These are phyloP conservation scores for Loris lydekkerianus DNA, from an alignment of 2,797 vertebrate genomes.

Conservation along the genomic window DNA sequence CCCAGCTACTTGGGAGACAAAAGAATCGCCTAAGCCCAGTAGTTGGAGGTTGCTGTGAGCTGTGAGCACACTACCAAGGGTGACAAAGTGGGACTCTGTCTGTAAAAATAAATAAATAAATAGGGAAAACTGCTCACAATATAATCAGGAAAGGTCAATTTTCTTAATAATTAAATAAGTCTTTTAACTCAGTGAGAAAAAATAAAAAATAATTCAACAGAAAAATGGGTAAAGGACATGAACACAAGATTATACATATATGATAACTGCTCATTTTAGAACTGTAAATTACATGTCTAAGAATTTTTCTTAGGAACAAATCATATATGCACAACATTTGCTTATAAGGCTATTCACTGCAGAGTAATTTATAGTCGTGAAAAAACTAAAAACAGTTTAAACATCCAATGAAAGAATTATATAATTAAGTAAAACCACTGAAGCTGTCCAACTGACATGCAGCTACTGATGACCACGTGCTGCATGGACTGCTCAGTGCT, in stretches of 20 bases:
- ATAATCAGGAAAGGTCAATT: conserved; percentile 25
- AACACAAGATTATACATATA: not conserved
- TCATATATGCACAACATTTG: not conserved
- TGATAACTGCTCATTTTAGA: conserved; percentile 13
- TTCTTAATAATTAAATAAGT: conserved; percentile 5
- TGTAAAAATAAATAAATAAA: too few species aligned
- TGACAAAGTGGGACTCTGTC: too few species aligned
- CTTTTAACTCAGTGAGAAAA: conserved; percentile 20
- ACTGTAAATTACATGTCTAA: conserved; percentile 23
- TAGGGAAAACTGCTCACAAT: not conserved
- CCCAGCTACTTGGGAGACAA: too few species aligned
- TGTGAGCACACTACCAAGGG: too few species aligned
- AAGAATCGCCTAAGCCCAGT: too few species aligned
- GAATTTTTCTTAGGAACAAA: conserved; percentile 28
- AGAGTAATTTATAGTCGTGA: not conserved
- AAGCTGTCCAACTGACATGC: not conserved
- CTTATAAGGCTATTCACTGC: not conserved
- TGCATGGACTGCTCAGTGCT: not conserved
- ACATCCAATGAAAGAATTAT: not conserved
- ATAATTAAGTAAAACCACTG: not conserved
- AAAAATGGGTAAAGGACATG: conserved; percentile 1
- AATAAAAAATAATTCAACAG: conserved; percentile 6
- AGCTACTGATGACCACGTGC: not conserved
- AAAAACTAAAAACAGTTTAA: not conserved
- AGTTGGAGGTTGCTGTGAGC: too few species aligned